Percentiles rank a stretch among this genome's conserved stretches.
phyloP scores from a whole-genome alignment of 2,888 invertebrate genomes.

The Drosophila kambysellisi region DNA sequence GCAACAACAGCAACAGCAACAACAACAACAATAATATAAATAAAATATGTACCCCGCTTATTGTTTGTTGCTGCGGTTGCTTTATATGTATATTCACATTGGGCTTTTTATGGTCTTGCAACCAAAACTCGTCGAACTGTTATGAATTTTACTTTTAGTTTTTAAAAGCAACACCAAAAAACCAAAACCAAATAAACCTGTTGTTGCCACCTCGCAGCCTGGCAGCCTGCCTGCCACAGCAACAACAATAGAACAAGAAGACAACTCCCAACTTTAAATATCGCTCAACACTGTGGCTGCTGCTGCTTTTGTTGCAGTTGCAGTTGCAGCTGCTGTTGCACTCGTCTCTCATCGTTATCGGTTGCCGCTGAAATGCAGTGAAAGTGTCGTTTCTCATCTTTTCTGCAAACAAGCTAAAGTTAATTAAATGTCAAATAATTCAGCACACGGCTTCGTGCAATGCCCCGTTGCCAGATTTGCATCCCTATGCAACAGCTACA shows the following conservation, averaged over 20 bases:
- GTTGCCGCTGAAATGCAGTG: constrained; percentile 57
- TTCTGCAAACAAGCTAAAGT: constrained; percentile 51
- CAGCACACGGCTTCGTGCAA: constrained; percentile 47
- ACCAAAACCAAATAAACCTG: constrained; percentile 56
- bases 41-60: constrained; percentile 67
- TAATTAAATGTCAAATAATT: constrained; percentile 80
- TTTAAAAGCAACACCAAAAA: constrained; percentile 40
- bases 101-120: constrained; percentile 52
- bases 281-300: neutral
- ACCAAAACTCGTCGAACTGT: constrained; percentile 65
- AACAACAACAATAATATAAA: constrained; percentile 66
- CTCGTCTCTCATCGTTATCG: constrained; percentile 17
- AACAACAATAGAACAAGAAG: constrained; percentile 50
- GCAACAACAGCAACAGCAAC: constrained; percentile 29
- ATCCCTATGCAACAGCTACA: constrained; percentile 55
- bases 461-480: constrained; percentile 49
- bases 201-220: constrained; percentile 31
- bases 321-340: constrained; percentile 49
- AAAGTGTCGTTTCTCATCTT: constrained; percentile 76
- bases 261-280: constrained; percentile 29
- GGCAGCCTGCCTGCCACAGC: neutral
- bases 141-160: constrained; percentile 74
- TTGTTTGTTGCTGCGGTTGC: constrained; percentile 30
- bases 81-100: constrained; percentile 57
- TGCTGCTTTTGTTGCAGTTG: constrained; percentile 3